Base-by-base conservation (phyloP, 2,797 vertebrate species). In the Epinephelus awoara region DNA sequence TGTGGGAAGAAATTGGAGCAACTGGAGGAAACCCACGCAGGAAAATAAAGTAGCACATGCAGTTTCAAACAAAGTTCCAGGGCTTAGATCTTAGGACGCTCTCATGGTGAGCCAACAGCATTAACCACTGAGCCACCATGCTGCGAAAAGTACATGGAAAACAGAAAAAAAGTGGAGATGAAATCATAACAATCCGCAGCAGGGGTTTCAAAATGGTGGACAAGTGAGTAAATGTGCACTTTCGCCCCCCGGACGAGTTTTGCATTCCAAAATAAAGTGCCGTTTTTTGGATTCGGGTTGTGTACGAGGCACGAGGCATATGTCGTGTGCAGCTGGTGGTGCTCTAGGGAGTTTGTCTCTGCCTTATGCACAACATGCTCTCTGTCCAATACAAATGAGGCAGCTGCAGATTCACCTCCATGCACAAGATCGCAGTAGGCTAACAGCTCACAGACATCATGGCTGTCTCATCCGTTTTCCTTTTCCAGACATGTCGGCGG, bases 321-420 rank as follows among this genome's bases (percentile, higher is more conserved):
- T 93, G 91, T 72, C 7, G 23, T 19, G 73, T 90, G 81, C 92
- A 93, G 90, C 91, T 93, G 92, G 82, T 75, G 72, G 73, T 83
- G 72, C 92, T 91, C 88, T 44, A 3, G 88, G 81, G 91, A 79
- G 72, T 80, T 88, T 82, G 74, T 85, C 82, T 86, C 77, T 18
- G 59, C 84, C 85, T 82, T 72, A 88, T 88, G 89, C 86, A 84
- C 85, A 80, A 77, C 85, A 80, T 80, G 88, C 69, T 90, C 71
- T 77, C 84, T 86, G 74, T 82, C 80, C 79, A 82, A 77, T 88
- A 89, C 84, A 92, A 93, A 93, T 82, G 84, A 93, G 85, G 85
- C 86, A 90, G 88, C 87, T 91, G 90, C 83, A 70, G 71, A 82
- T 82, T 79, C 79, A 72, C 83, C 72, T 66, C 61, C 21, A 19